phyloP scores from a whole-genome alignment of 2,113 vertebrate species.

The Hemichromis elongatus region DNA sequence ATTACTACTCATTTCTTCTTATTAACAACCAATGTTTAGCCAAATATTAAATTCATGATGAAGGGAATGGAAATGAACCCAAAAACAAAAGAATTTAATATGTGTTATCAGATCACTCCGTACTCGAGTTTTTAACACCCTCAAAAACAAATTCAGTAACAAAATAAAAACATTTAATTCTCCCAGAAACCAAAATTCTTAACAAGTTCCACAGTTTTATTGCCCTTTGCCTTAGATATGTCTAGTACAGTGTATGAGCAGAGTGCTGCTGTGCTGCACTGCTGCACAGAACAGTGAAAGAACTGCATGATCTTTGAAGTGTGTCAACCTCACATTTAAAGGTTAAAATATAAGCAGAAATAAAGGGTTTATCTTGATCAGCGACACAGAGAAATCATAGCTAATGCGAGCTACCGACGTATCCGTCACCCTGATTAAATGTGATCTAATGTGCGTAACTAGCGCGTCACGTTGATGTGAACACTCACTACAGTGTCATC shows the following conservation, averaged over 20 bases:
- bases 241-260: background rate
- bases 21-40: background rate
- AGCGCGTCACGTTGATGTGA: background rate
- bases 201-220: background rate
- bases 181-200: background rate
- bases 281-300: background rate
- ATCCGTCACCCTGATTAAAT: background rate
- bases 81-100: background rate
- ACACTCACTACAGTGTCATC: background rate
- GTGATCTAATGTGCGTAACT: conserved; percentile 7
- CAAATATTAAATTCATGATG: background rate
- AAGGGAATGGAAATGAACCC: background rate
- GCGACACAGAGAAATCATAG: background rate
- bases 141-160: background rate
- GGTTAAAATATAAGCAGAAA: background rate
- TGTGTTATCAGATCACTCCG: background rate
- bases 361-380: conserved; percentile 7
- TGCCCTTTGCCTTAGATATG: background rate
- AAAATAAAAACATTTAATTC: background rate
- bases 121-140: background rate
- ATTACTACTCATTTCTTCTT: background rate
- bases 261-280: background rate
- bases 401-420: background rate
- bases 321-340: background rate
- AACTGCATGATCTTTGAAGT: conserved; percentile 2